Evolutionary conservation across 2,113 vertebrate genomes (phyloP).

Genomic region (Nothocercus nigrocapillus): DNA sequence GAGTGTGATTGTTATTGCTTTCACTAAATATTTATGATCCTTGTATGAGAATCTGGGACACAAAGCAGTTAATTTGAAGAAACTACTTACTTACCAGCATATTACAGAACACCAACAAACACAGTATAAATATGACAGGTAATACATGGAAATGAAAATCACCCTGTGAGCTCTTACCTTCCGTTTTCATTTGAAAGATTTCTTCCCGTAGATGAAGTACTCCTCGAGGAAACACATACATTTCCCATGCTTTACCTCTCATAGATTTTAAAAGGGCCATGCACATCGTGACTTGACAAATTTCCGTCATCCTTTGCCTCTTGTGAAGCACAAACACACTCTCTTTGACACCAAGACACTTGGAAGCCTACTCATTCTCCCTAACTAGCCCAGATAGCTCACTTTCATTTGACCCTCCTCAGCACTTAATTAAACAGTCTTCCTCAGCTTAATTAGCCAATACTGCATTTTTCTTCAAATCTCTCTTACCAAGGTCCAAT

Average conservation of each 20-base stretch:
- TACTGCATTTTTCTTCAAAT: not conserved
- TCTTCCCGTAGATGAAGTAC: not conserved
- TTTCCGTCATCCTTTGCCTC: not conserved
- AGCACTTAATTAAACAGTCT: not conserved
- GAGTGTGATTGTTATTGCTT: not conserved
- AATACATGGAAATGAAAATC: not conserved
- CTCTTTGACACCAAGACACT: not conserved
- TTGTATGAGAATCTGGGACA: not conserved
- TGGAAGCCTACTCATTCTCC: not conserved
- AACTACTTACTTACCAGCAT: not conserved
- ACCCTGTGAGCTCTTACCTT: slow-evolving; percentile 28
- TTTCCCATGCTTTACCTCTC: not conserved
- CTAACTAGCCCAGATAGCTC: not conserved
- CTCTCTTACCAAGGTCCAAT: not conserved
- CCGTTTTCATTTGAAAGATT: not conserved
- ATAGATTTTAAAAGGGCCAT: not conserved
- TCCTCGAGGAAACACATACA: not conserved
- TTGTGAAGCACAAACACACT: not conserved
- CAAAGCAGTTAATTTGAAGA: not conserved
- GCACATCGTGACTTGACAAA: not conserved
- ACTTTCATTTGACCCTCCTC: not conserved
- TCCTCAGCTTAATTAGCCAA: not conserved
- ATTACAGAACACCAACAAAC: not conserved
- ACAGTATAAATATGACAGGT: not conserved
- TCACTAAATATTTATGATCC: not conserved